Evolutionary conservation across 2,888 invertebrate genomes (phyloP), one percentile per base, ranked within the genome.

Genomic region (Cephus runcator): DNA sequence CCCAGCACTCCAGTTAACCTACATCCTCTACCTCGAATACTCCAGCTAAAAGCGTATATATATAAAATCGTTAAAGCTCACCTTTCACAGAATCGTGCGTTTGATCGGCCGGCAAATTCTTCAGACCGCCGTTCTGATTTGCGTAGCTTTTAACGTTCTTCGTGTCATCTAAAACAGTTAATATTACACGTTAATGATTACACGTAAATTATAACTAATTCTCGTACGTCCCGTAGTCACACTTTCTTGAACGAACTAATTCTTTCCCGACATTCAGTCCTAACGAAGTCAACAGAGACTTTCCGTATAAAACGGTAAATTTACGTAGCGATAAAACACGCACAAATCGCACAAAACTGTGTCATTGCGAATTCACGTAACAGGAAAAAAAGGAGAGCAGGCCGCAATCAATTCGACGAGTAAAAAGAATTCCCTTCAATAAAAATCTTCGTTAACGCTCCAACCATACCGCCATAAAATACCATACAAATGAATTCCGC

Each of bases 121-220:
- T 90, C 79, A 88, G 79, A 76, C 85, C 86, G 77, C 91, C 91
- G 87, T 91, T 91, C 75, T 88, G 88, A 81, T 83, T 87, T 79
- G 81, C 83, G 84, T 88, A 87, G 73, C 82, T 87, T 75, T 83
- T 81, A 34, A 87, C 87, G 76, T 83, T 82, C 79, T 85, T 90
- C 80, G 88, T 85, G 84, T 89, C 89, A 91, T 90, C 91, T 91
- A 86, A 77, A 90, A 90, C 78, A 79, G 81, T 40, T 75, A 77
- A 80, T 23, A 71, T 34, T 2, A 11, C 31, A 34, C 31, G 31
- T 34, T 34, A 71, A 34, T 71, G 15, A 71, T 12, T 12, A 11
- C 31, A 33, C 71, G 33, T 31, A 31, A 71, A 1, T 31, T 31
- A 71, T 6, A 71, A 71, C 31, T 71, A 3, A 23, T 6, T 71